phyloP scores from a whole-genome alignment of 2,888 invertebrate species.

The Torymus aiolomorphi region DNA sequence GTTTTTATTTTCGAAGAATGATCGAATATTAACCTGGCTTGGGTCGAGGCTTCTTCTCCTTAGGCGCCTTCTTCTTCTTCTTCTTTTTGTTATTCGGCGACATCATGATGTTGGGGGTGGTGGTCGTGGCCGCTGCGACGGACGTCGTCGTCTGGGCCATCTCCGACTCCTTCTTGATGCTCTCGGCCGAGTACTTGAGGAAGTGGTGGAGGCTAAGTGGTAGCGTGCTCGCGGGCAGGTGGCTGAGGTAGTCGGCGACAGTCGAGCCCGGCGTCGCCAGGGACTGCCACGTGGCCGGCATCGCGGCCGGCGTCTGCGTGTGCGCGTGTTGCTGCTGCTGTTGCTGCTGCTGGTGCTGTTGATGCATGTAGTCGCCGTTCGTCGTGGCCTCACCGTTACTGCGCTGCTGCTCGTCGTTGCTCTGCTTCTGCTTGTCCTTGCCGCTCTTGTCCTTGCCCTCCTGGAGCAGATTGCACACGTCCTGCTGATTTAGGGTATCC shows the following conservation, averaged over 20 bases:
- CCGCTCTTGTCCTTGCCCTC: conserved; percentile 74
- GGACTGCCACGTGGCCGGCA: conserved; percentile 84
- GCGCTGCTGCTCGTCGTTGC: conserved; percentile 64
- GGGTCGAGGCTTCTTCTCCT: conserved; percentile 89
- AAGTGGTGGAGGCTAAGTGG: conserved; percentile 90
- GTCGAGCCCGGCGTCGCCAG: conserved; percentile 85
- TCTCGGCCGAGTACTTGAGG: conserved; percentile 88
- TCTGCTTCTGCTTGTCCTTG: conserved; percentile 76
- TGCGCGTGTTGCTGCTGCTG: conserved; percentile 69
- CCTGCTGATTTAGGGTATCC: conserved; percentile 72
- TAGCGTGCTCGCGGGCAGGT: conserved; percentile 84
- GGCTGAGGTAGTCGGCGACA: conserved; percentile 90
- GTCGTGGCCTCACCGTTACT: conserved; percentile 49
- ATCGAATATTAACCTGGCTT: conserved; percentile 83
- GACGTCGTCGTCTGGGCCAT: conserved; percentile 76
- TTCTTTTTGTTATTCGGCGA: conserved; percentile 80
- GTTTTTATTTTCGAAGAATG: no score
- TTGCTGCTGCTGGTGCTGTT: conserved; percentile 54
- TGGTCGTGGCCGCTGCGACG: conserved; percentile 73
- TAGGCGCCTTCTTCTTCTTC: conserved; percentile 86
- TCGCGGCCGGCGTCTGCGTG: conserved; percentile 75
- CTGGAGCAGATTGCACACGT: conserved; percentile 73
- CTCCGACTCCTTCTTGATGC: conserved; percentile 84
- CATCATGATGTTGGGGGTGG: conserved; percentile 70
- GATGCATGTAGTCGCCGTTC: conserved; percentile 28